Evolutionary conservation across 2,888 invertebrate genomes (phyloP).

Genomic region (Marronus borbonicus): DNA sequence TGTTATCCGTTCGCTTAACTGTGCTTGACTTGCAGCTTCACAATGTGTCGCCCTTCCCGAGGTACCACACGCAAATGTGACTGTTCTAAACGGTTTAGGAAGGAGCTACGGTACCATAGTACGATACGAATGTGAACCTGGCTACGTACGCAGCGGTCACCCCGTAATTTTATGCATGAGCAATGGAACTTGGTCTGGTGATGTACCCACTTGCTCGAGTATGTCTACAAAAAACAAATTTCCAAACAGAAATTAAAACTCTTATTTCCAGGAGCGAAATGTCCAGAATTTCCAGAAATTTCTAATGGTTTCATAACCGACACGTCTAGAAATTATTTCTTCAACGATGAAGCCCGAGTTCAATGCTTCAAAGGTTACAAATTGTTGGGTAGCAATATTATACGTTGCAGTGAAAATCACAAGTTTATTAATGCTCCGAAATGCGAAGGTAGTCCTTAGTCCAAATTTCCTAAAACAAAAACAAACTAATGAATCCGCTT

Average conservation of each 20-base stretch:
- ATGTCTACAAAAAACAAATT: conserved; percentile 58
- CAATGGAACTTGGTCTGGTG: conserved; percentile 95
- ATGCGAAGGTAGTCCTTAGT: conserved; percentile 79
- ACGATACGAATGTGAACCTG: conserved; percentile 92
- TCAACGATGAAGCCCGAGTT: conserved; percentile 91
- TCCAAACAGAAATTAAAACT: neutral
- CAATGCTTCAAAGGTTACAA: conserved; percentile 94
- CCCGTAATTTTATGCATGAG: conserved; percentile 96
- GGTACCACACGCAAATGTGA: conserved; percentile 89
- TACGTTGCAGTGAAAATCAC: conserved; percentile 89
- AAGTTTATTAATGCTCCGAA: conserved; percentile 87
- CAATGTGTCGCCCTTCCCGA: conserved; percentile 91
- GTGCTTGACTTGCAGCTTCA: conserved; percentile 77
- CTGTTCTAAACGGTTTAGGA: conserved; percentile 90
- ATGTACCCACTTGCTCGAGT: conserved; percentile 89
- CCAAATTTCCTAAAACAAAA: neutral
- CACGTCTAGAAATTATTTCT: conserved; percentile 82
- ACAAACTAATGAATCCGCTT: conserved; percentile 4
- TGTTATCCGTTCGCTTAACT: neutral
- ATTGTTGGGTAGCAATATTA: conserved; percentile 86
- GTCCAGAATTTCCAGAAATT: conserved; percentile 84
- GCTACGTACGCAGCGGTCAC: conserved; percentile 89
- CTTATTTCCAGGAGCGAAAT: conserved; percentile 74
- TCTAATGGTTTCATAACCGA: conserved; percentile 92
- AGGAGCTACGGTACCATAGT: conserved; percentile 95